phyloP scores from a whole-genome alignment of 2,888 invertebrate species.

The Lomographa bimaculata region DNA sequence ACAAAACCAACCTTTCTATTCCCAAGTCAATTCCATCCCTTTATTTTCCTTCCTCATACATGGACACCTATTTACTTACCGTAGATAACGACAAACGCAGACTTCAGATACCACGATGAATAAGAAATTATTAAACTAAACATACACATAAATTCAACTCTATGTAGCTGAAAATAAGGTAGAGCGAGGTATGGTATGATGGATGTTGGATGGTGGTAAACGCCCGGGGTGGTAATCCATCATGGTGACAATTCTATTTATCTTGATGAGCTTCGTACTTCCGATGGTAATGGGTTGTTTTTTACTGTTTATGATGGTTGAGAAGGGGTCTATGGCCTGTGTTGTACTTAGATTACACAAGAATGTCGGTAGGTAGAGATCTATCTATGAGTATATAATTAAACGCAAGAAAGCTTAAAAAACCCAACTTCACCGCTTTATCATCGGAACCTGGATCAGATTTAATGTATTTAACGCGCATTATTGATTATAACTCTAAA shows the following conservation, averaged over 20 bases:
- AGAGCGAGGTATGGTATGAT: neutral
- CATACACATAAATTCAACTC: conserved; percentile 39
- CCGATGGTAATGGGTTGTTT: conserved; percentile 70
- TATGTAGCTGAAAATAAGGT: conserved; percentile 27
- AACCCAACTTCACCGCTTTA: no score
- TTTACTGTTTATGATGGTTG: conserved; percentile 36
- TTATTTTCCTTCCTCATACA: conserved; percentile 43
- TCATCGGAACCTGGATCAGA: no score
- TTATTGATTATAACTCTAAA: no score
- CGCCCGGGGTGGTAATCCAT: conserved; percentile 68
- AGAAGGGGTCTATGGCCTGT: conserved; percentile 1
- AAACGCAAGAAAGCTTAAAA: no score
- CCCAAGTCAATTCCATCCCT: conserved; percentile 32
- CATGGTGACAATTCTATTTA: conserved; percentile 80
- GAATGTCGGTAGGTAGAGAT: no score
- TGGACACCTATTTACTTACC: conserved; percentile 56
- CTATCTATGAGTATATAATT: no score
- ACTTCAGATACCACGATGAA: conserved; percentile 51
- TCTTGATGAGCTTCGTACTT: conserved; percentile 76
- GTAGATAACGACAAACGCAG: conserved; percentile 55
- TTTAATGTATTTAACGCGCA: no score
- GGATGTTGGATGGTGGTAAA: conserved; percentile 28
- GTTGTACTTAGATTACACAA: no score
- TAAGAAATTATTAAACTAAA: conserved; percentile 30
- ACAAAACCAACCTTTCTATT: no score